Evolutionary conservation across 2,113 vertebrate species (phyloP).

Genomic region (Corydoras sp.): DNA sequence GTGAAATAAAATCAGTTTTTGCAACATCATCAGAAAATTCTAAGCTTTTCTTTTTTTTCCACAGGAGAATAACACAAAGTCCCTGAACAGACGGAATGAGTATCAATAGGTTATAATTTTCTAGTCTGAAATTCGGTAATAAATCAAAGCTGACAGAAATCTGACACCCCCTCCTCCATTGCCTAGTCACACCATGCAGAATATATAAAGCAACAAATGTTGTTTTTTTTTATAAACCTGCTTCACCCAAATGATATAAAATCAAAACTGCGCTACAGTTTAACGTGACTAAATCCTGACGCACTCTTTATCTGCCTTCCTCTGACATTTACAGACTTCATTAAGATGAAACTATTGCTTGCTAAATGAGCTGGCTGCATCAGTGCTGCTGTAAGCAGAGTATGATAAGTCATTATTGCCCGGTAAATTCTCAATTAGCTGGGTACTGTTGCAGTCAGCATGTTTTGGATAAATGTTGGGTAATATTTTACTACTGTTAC

Average conservation of each 20-base stretch:
- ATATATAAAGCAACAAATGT: neutral
- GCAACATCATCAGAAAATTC: neutral
- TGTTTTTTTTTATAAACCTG: neutral
- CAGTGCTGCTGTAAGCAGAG: conserved; percentile 43
- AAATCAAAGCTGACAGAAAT: too few species aligned
- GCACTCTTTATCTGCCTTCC: conserved; percentile 28
- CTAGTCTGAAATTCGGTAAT: neutral
- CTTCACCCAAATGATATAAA: neutral
- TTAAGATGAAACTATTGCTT: conserved; percentile 52
- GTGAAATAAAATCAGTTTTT: conserved; percentile 10
- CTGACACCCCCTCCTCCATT: neutral
- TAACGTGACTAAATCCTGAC: conserved; percentile 20
- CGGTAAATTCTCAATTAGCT: conserved; percentile 63
- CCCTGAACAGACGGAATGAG: neutral
- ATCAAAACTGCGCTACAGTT: conserved; percentile 17
- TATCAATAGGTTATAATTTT: neutral
- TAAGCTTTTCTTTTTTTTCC: neutral
- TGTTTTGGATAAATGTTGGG: conserved; percentile 47
- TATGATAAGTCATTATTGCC: conserved; percentile 60
- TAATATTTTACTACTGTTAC: conserved; percentile 45
- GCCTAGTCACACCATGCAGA: neutral
- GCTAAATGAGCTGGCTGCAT: conserved; percentile 51
- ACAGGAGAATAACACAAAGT: neutral
- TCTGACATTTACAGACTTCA: conserved; percentile 49
- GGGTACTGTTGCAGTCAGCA: conserved; percentile 51